These are phyloP conservation scores for Branchinecta lynchi DNA, from an alignment of 1,140 invertebrate genomes.

Conservation along the genomic window DNA sequence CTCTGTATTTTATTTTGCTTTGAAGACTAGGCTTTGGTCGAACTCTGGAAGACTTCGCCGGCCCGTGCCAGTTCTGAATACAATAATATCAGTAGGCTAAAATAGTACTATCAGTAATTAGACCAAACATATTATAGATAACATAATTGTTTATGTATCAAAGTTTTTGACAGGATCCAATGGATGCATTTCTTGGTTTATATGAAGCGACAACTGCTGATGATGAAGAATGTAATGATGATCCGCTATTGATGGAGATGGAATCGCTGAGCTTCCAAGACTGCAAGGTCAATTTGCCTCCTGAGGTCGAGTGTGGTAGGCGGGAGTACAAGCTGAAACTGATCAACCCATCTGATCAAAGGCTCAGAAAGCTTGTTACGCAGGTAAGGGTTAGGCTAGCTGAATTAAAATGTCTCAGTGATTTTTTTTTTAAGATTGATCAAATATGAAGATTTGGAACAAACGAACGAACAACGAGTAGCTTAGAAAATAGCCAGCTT, in stretches of 20 bases:
- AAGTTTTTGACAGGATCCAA: constrained; percentile 22
- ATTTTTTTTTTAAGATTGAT: too few species aligned
- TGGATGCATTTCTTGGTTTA: constrained; percentile 27
- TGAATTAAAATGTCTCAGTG: too few species aligned
- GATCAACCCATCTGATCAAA: constrained; percentile 60
- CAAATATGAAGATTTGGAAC: too few species aligned
- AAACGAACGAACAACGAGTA: too few species aligned
- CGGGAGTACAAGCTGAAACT: constrained; percentile 85
- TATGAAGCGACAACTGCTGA: constrained; percentile 25
- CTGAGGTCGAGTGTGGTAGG: constrained; percentile 76
- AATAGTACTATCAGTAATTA: not conserved
- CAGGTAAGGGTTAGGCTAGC: constrained; percentile 39
- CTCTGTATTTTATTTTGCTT: not conserved
- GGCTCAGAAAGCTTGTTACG: constrained; percentile 75
- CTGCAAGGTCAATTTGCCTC: constrained; percentile 44
- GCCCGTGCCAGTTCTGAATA: too few species aligned
- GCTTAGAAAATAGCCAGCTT: too few species aligned
- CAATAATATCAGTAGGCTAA: not conserved
- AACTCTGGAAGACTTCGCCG: too few species aligned
- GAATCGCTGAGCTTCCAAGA: constrained; percentile 15
- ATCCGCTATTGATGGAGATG: constrained; percentile 12
- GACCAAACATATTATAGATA: not conserved
- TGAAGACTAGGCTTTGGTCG: not conserved
- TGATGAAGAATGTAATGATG: constrained; percentile 22
- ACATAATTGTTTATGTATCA: constrained; percentile 12